Evolutionary conservation across 2,888 invertebrate species (phyloP).

Genomic region (Tupiocoris notatus): DNA sequence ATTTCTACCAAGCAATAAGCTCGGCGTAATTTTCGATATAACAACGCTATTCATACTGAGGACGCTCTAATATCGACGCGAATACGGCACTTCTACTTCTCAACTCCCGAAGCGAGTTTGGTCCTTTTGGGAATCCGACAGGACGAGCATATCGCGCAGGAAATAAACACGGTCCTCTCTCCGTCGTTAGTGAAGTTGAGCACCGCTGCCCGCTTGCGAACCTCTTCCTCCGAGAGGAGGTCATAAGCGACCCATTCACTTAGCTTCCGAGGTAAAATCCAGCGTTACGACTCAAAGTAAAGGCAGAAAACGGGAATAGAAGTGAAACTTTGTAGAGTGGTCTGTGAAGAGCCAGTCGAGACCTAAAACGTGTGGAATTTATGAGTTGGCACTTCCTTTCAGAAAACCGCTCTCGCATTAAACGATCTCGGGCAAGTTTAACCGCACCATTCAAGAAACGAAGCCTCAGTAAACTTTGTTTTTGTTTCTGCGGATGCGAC

Average conservation of each 20-base stretch:
- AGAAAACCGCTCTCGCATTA: background rate
- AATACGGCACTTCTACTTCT: background rate
- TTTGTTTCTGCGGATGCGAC: background rate
- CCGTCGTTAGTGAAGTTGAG: background rate
- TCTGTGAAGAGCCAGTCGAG: background rate
- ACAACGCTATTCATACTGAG: background rate
- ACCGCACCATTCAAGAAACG: slow-evolving; percentile 6
- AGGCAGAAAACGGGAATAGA: background rate
- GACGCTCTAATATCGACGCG: background rate
- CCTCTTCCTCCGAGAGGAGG: background rate
- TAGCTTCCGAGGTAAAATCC: slow-evolving; percentile 15
- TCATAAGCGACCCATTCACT: slow-evolving; percentile 19
- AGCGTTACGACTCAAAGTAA: background rate
- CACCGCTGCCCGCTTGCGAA: background rate
- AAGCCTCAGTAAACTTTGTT: background rate
- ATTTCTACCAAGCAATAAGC: no score
- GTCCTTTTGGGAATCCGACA: background rate
- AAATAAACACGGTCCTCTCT: background rate
- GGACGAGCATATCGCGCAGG: background rate
- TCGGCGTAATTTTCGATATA: no score
- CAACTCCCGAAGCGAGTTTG: background rate
- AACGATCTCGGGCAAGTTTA: slow-evolving; percentile 1
- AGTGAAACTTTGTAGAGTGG: background rate
- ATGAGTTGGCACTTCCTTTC: slow-evolving; percentile 19
- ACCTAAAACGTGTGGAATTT: slow-evolving; percentile 21